These are phyloP conservation scores for Phalera bucephala DNA, from an alignment of 2,888 invertebrate species.

Conservation along the genomic window DNA sequence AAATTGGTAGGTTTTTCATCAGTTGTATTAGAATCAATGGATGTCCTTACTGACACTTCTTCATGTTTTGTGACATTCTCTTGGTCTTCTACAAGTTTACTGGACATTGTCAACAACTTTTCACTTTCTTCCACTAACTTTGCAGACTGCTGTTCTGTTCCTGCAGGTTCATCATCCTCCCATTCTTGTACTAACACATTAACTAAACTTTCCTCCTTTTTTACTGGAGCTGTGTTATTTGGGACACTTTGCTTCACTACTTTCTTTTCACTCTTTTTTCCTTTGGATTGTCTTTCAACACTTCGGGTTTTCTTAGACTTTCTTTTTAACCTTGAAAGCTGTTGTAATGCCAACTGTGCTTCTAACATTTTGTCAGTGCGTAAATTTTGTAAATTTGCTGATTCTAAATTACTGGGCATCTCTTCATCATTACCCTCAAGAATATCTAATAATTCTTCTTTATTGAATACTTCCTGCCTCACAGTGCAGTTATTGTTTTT, in stretches of 20 bases:
- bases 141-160: constrained; percentile 36
- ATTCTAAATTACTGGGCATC: constrained; percentile 23
- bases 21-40: constrained; percentile 43
- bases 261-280: constrained; percentile 25
- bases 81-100: constrained; percentile 31
- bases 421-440: constrained; percentile 68
- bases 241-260: constrained; percentile 16
- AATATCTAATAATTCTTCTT: constrained; percentile 73
- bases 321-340: constrained; percentile 57
- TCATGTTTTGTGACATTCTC: constrained; percentile 36
- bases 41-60: constrained; percentile 30
- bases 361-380: constrained; percentile 44
- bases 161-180: constrained; percentile 67
- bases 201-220: constrained; percentile 60
- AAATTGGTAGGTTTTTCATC: constrained; percentile 41
- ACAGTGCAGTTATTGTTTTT: constrained; percentile 65
- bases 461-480: constrained; percentile 71
- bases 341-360: constrained; percentile 63
- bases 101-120: constrained; percentile 24
- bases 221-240: constrained; percentile 20
- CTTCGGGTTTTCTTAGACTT: constrained; percentile 27
- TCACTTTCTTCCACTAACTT: constrained; percentile 37
- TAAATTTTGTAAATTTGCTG: constrained; percentile 24
- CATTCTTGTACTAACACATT: constrained; percentile 81
- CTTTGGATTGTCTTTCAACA: constrained; percentile 27